A percentile compares a stretch with the other conserved stretches of the same genome.
Evolutionary conservation across 1,140 invertebrate species (phyloP).

Genomic region (Philopotamus ludificatus): DNA sequence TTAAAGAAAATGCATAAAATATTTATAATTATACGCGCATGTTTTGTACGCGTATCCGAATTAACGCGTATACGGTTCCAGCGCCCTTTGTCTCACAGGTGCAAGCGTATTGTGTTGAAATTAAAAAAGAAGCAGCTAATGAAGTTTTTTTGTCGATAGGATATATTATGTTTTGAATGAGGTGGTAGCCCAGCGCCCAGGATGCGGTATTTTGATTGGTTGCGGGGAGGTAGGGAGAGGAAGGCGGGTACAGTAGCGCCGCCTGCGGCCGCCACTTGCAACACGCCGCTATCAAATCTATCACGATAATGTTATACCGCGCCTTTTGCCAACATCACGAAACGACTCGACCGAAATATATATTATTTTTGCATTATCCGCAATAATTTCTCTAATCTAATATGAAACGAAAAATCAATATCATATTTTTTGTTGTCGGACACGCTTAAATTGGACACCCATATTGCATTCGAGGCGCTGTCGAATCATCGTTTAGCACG

Average conservation of each 20-base stretch:
- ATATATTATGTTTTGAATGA: not conserved
- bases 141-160: not conserved
- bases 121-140: not conserved
- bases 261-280: conserved; percentile 30
- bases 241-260: conserved; percentile 33
- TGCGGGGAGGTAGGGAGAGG: not conserved
- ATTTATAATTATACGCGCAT: too few species aligned
- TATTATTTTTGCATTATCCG: too few species aligned
- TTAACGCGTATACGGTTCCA: too few species aligned
- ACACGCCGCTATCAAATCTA: conserved; percentile 37
- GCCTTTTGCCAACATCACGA: not conserved
- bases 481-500: too few species aligned
- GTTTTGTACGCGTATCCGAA: too few species aligned
- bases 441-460: too few species aligned
- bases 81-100: not conserved
- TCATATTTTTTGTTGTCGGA: not conserved
- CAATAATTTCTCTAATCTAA: not conserved
- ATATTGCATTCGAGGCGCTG: too few species aligned
- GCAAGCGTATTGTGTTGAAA: not conserved
- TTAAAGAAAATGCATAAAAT: too few species aligned
- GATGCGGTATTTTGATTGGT: not conserved
- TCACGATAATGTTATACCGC: conserved; percentile 31
- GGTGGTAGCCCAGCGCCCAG: too few species aligned
- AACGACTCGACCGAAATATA: too few species aligned
- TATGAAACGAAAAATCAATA: not conserved